Percentiles rank a stretch among this genome's conserved stretches.
These are phyloP conservation scores for Drosophila watanabei DNA, from an alignment of 1,140 invertebrate species.

Conservation along the genomic window DNA sequence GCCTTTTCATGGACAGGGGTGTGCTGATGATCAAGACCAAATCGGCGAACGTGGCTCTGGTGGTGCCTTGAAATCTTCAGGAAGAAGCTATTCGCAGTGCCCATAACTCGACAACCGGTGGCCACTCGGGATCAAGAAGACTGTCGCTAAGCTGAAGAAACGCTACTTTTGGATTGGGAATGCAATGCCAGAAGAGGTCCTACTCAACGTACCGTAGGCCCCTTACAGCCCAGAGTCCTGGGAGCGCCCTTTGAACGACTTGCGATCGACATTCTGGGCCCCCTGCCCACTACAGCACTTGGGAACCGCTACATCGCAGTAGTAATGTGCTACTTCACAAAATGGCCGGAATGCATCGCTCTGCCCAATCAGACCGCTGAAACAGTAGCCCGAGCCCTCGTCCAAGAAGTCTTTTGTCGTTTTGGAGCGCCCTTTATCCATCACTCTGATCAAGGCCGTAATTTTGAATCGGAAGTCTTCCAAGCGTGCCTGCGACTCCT, in stretches of 20 bases:
- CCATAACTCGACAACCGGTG: constrained; percentile 2
- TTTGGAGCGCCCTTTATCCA: neutral
- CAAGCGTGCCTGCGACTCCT: neutral
- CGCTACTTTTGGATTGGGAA: constrained; percentile 54
- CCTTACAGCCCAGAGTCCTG: constrained; percentile 33
- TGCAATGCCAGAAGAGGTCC: constrained; percentile 48
- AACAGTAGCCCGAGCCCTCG: neutral
- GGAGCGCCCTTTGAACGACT: no score
- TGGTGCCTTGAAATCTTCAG: no score
- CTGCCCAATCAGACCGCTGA: neutral
- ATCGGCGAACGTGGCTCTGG: neutral
- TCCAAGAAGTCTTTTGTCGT: neutral
- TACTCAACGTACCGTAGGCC: constrained; percentile 13
- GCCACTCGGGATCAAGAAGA: constrained; percentile 45
- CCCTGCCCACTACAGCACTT: no score
- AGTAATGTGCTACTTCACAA: constrained; percentile 8
- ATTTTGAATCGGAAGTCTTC: neutral
- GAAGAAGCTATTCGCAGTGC: neutral
- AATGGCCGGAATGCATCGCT: constrained; percentile 1
- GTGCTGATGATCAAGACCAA: neutral
- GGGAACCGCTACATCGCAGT: constrained; percentile 4
- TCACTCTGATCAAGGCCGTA: neutral
- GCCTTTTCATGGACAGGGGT: neutral
- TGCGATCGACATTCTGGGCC: no score
- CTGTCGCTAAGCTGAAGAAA: constrained; percentile 19